Conservation (phyloP, 2,888 invertebrate species). For the Himalopsyche kuldschensis region DNA sequence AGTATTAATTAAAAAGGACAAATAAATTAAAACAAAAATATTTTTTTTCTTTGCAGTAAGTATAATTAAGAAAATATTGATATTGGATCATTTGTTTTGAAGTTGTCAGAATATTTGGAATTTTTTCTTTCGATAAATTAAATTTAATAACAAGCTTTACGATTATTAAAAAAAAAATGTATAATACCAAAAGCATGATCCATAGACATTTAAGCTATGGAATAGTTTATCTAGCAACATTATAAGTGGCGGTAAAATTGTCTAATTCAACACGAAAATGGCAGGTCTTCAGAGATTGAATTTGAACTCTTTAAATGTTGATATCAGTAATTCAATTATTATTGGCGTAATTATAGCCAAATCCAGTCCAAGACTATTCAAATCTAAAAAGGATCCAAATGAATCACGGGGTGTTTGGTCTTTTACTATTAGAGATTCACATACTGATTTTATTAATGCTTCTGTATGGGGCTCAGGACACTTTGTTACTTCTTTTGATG, state of each 20-base stretch:
- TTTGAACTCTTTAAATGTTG: constrained; percentile 42
- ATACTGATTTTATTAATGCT: constrained; percentile 71
- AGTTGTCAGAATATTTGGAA: too few relatives aligned
- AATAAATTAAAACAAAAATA: too few relatives aligned
- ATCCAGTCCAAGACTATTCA: constrained; percentile 55
- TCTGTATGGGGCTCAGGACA: constrained; percentile 74
- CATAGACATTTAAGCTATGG: too few relatives aligned
- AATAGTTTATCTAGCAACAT: not conserved
- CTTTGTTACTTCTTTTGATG: constrained; percentile 63
- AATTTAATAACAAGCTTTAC: too few relatives aligned
- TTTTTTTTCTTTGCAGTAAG: too few relatives aligned
- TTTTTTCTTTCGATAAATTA: too few relatives aligned
- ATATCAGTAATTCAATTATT: constrained; percentile 24
- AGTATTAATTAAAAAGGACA: too few relatives aligned
- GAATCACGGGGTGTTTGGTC: constrained; percentile 71
- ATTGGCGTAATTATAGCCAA: constrained; percentile 63
- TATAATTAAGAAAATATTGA: too few relatives aligned
- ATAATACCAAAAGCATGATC: too few relatives aligned
- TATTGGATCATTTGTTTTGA: too few relatives aligned
- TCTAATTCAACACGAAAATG: constrained; percentile 7
- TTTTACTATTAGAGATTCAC: constrained; percentile 75
- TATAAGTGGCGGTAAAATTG: not conserved
- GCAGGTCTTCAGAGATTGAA: constrained; percentile 17
- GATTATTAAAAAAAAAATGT: too few relatives aligned
- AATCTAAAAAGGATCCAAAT: constrained; percentile 55